A percentile compares a stretch with the other conserved stretches of the same genome.
Evolutionary conservation across 1,140 invertebrate genomes (phyloP).

Genomic region (Magallana gigas): DNA sequence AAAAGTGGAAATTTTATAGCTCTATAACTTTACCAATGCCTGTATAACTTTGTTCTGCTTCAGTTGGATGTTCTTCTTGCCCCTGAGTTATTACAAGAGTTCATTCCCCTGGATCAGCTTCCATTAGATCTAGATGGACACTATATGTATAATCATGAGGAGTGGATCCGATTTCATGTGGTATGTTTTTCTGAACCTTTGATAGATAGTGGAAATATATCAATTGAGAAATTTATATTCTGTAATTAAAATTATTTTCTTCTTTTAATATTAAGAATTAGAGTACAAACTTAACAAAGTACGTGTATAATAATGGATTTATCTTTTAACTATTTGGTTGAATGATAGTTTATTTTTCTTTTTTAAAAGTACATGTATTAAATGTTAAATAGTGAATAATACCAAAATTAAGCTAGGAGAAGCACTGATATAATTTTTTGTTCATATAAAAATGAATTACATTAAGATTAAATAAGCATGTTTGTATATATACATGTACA

Average conservation of each 20-base stretch:
- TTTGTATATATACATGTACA: not conserved
- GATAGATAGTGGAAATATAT: too few relatives aligned
- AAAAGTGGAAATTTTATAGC: not conserved
- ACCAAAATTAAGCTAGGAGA: not conserved
- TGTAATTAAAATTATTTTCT: too few relatives aligned
- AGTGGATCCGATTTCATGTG: constrained; percentile 76
- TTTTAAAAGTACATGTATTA: too few relatives aligned
- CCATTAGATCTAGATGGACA: constrained; percentile 70
- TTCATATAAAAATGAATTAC: not conserved
- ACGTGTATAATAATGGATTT: too few relatives aligned
- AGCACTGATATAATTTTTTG: not conserved
- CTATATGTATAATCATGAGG: constrained; percentile 72
- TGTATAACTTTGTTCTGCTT: constrained; percentile 43
- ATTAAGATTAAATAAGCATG: not conserved
- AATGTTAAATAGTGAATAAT: not conserved
- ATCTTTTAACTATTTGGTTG: too few relatives aligned
- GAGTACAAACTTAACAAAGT: too few relatives aligned
- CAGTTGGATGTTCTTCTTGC: constrained; percentile 70
- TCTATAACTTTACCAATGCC: not conserved
- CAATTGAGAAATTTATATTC: too few relatives aligned
- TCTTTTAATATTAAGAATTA: too few relatives aligned
- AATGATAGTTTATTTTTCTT: too few relatives aligned
- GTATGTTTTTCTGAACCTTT: constrained; percentile 58
- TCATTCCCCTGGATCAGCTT: constrained; percentile 69
- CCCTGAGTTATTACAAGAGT: constrained; percentile 65